These are phyloP conservation scores for Hydra vulgaris DNA, from an alignment of 30 jellyfish, hydroid and myxozoan genomes.

Conservation along the genomic window DNA sequence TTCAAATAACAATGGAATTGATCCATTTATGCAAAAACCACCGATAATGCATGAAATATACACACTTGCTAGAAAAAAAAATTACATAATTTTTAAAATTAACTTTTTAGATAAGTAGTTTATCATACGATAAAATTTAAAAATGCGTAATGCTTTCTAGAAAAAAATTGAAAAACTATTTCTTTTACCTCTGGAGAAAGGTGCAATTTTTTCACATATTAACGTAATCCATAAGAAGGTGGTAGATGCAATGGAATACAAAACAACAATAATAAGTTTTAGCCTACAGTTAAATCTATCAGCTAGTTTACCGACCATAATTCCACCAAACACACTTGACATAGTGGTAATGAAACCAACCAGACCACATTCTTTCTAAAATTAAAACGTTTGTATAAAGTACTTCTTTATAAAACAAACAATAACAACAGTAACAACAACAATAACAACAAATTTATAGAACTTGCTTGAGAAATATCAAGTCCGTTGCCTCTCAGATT, in stretches of 20 bases:
- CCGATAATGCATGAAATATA: constrained; percentile 31
- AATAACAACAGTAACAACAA: not conserved
- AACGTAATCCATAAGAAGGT: constrained; percentile 4
- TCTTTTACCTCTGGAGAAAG: constrained; percentile 3
- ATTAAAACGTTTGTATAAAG: not conserved
- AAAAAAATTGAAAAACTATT: too few species aligned
- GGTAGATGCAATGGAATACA: constrained; percentile 4
- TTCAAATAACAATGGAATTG: constrained; percentile 30
- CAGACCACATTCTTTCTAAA: constrained; percentile 32
- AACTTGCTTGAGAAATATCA: constrained; percentile 14
- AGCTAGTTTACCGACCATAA: constrained; percentile 10
- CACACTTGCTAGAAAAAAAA: constrained; percentile 8
- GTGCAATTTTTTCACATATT: constrained; percentile 1
- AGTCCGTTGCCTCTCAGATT: constrained; percentile 17
- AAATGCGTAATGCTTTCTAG: too few species aligned
- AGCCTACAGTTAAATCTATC: constrained; percentile 5
- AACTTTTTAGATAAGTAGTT: not conserved
- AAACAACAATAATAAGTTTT: not conserved
- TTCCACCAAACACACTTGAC: constrained; percentile 20
- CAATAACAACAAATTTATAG: not conserved
- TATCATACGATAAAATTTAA: not conserved
- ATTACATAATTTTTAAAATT: not conserved
- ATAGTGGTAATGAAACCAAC: constrained; percentile 28
- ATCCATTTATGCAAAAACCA: constrained; percentile 35
- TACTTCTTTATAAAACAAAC: not conserved